Evolutionary conservation across 2,888 invertebrate species (phyloP).

Genomic region (Calliscelio sp.): DNA sequence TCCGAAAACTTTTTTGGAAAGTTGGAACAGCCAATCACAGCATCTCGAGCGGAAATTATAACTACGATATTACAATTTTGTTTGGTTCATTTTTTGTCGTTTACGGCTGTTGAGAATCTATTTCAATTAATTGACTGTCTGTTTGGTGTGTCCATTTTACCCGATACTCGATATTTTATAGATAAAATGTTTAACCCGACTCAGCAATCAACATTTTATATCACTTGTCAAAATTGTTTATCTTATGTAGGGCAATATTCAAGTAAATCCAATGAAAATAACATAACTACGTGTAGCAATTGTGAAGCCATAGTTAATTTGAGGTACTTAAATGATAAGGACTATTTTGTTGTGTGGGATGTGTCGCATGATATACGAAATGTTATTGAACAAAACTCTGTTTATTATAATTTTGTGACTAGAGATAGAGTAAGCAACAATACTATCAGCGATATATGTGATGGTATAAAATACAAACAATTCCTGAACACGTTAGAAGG

Average conservation of each 20-base stretch:
- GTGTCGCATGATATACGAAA: conserved; percentile 18
- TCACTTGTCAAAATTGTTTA: not conserved
- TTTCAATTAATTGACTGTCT: conserved; percentile 4
- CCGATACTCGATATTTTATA: not conserved
- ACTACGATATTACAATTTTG: not conserved
- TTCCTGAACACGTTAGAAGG: conserved; percentile 40
- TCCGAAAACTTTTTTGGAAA: conserved; percentile 1
- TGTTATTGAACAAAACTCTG: conserved; percentile 25
- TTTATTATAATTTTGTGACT: conserved; percentile 39
- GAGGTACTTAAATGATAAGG: conserved; percentile 8
- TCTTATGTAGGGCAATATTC: not conserved
- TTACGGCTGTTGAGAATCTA: conserved; percentile 3
- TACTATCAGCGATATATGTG: conserved; percentile 33
- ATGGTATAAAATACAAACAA: conserved; percentile 56
- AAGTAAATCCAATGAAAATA: not conserved
- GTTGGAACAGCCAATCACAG: not conserved
- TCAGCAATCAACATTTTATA: not conserved
- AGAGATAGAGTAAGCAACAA: not conserved
- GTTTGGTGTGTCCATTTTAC: conserved; percentile 6
- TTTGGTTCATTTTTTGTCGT: not conserved
- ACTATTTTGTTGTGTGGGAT: conserved; percentile 31
- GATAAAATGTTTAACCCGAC: not conserved
- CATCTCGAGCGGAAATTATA: conserved; percentile 6
- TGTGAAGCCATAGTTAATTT: conserved; percentile 4
- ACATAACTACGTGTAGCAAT: not conserved